These are phyloP conservation scores for Platycnemis pennipes DNA, from an alignment of 2,888 invertebrate species.

Conservation along the genomic window DNA sequence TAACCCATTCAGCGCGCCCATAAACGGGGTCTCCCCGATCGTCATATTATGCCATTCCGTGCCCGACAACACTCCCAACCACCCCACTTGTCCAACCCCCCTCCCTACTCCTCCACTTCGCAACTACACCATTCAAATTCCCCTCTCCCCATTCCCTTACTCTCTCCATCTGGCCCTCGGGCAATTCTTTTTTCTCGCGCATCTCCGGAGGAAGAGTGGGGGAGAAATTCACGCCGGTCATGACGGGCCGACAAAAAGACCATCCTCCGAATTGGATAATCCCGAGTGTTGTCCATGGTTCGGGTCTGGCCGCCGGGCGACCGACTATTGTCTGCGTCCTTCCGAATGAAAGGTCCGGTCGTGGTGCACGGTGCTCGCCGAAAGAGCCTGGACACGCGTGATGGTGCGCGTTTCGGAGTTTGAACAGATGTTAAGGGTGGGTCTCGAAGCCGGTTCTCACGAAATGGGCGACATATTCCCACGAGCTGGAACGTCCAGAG, in stretches of 20 bases:
- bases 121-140: background rate
- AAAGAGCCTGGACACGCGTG: background rate
- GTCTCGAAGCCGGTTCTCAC: background rate
- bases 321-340: background rate
- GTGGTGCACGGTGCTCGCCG: background rate
- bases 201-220: background rate
- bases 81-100: background rate
- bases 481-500: background rate
- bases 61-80: background rate
- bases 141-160: background rate
- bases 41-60: conserved; percentile 24
- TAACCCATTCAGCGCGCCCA: conserved; percentile 36
- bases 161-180: background rate
- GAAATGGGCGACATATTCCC: background rate
- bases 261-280: conserved; percentile 55
- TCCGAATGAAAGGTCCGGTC: background rate
- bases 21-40: conserved; percentile 15
- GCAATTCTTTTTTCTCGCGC: background rate
- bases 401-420: background rate
- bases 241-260: conserved; percentile 42
- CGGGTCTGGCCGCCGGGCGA: background rate
- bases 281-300: conserved; percentile 35
- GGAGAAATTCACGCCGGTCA: background rate
- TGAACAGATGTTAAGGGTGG: background rate
- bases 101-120: background rate